Evolutionary conservation across 2,888 invertebrate species (phyloP).

Genomic region (Tryphoninae sp.): DNA sequence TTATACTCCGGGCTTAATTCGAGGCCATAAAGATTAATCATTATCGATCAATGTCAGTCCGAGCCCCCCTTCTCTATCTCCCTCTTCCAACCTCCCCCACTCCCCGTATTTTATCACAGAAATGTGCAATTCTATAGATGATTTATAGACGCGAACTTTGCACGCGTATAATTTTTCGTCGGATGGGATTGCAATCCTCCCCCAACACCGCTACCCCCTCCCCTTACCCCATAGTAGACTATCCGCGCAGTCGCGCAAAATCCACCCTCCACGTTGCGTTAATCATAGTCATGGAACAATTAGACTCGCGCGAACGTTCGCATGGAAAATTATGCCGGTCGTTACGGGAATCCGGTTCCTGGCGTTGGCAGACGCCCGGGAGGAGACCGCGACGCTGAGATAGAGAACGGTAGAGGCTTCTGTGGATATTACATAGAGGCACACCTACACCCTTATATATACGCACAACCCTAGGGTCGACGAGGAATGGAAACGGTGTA

Average conservation of each 20-base stretch:
- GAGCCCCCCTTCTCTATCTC: no score
- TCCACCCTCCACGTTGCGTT: slow-evolving; percentile 43
- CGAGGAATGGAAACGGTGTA: not conserved
- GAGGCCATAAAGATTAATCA: not conserved
- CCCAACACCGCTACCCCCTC: not conserved
- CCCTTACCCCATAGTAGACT: slow-evolving; percentile 25
- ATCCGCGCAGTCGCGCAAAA: slow-evolving; percentile 42
- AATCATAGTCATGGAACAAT: slow-evolving; percentile 64
- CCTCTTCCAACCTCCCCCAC: no score
- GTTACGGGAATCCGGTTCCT: slow-evolving; percentile 62
- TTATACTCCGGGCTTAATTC: not conserved
- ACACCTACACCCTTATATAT: not conserved
- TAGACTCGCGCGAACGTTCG: slow-evolving; percentile 63
- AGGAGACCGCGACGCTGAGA: slow-evolving; percentile 38
- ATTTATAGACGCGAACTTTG: not conserved
- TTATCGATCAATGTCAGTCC: not conserved
- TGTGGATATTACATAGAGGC: slow-evolving; percentile 17
- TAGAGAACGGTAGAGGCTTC: not conserved
- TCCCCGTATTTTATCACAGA: not conserved
- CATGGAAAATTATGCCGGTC: slow-evolving; percentile 64
- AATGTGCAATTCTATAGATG: not conserved
- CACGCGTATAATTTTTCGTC: slow-evolving; percentile 4
- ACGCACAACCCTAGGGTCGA: slow-evolving; percentile 18
- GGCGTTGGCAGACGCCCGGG: slow-evolving; percentile 52
- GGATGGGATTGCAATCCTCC: not conserved